Percentiles rank a stretch among this genome's conserved stretches.
Evolutionary conservation across 2,113 vertebrate genomes (phyloP).

Genomic region (Syrrhaptes paradoxus): DNA sequence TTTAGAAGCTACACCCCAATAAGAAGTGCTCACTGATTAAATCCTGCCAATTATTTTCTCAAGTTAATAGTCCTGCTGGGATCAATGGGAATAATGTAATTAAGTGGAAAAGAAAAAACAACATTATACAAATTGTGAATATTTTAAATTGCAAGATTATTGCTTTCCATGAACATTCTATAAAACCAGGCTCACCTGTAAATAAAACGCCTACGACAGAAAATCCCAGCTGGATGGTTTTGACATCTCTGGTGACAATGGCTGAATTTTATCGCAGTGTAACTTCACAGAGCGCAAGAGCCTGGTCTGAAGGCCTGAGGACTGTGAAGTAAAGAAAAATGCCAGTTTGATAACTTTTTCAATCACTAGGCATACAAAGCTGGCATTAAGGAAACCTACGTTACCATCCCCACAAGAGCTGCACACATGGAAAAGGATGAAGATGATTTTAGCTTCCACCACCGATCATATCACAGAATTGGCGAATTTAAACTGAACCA

Average conservation of each 20-base stretch:
- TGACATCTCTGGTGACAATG: neutral
- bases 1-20: neutral
- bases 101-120: neutral
- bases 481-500: neutral
- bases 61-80: neutral
- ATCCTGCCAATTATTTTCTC: neutral
- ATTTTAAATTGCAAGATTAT: neutral
- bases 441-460: neutral
- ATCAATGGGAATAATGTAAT: neutral
- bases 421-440: fast-evolving
- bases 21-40: neutral
- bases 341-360: neutral
- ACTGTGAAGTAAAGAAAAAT: neutral
- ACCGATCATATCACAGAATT: neutral
- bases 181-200: neutral
- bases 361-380: neutral
- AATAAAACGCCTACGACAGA: neutral
- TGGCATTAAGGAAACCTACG: neutral
- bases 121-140: neutral
- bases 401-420: neutral
- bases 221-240: neutral
- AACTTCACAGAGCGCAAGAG: neutral
- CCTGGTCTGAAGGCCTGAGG: neutral
- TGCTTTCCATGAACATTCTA: neutral
- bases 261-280: neutral